Evolutionary conservation across 2,797 vertebrate genomes (phyloP), one percentile per base, ranked within the genome.

Genomic region (Acanthurus lineatus): DNA sequence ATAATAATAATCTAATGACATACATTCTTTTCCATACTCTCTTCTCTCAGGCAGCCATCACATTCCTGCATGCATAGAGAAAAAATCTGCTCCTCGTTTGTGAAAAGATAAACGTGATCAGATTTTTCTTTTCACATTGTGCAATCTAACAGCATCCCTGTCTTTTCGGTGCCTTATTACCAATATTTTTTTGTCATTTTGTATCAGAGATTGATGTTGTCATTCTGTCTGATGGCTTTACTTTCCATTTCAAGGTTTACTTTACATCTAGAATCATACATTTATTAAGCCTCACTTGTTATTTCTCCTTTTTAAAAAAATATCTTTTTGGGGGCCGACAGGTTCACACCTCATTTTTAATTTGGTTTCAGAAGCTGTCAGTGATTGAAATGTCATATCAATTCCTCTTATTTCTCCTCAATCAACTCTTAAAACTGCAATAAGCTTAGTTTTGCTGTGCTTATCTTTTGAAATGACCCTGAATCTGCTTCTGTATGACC

Each of bases 81-180:
- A 54, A 16, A 72, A 69, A 53, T 16, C 20, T 15, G 1, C 32
- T 49, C 3, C 19, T 44, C 42, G 4, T 48, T 45, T 51, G 10
- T 70, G 8, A 25, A 40, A 70, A 49, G 5, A 22, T 25, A 12
- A 28, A 53, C 7, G 25, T 53, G 45, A 61, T 9, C 4, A 9
- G 25, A 44, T 67, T 38, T 73, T 53, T 65, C 17, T 22, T 64
- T 73, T 73, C 53, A 75, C 25, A 42, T 20, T 65, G 56, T 52
- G 35, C 58, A 73, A 28, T 45, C 8, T 25, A 60, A 56, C 68
- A 76, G 54, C 22, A 35, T 69, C 40, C 10, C 17, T 7, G 2
- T 28, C 20, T 65, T 70, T 74, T 80, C 84, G 80, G 80, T 69
- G 78, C 65, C 75, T 47, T 44, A 40, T 59, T 63, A 63, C 2